Percentiles rank a stretch among this genome's conserved stretches.
Evolutionary conservation across 35 echinoderm and acorn worm genomes (phyloP).

Genomic region (Ptychodera flava): DNA sequence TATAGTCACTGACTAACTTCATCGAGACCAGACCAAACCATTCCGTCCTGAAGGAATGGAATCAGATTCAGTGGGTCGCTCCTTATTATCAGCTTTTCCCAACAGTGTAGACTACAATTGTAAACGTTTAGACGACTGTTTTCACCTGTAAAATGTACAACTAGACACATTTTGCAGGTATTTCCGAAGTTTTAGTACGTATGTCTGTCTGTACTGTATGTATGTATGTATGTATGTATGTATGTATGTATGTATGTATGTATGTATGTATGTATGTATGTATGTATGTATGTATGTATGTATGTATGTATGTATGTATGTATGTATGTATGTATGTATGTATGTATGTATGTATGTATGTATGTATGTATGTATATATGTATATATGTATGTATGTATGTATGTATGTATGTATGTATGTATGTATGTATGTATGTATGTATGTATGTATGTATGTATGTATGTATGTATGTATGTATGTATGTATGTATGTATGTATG

Average conservation of each 20-base stretch:
- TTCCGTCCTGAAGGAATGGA: too few relatives aligned
- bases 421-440: not conserved
- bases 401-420: not conserved
- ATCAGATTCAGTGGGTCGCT: too few relatives aligned
- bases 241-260: not conserved
- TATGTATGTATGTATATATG: not conserved
- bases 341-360: not conserved
- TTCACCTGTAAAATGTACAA: too few relatives aligned
- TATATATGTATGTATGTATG: not conserved
- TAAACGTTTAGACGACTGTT: too few relatives aligned
- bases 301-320: not conserved
- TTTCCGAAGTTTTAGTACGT: too few relatives aligned
- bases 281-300: not conserved
- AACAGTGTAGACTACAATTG: too few relatives aligned
- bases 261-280: not conserved
- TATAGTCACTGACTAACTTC: too few relatives aligned
- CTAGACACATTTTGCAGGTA: too few relatives aligned
- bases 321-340: not conserved
- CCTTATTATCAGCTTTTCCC: too few relatives aligned
- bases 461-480: not conserved
- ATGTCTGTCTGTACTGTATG: not conserved
- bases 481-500: conserved; percentile 2
- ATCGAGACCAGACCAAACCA: too few relatives aligned
- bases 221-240: not conserved
- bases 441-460: not conserved